These are phyloP conservation scores for Branchinecta lindahli DNA, from an alignment of 1,140 invertebrate species.

Conservation along the genomic window DNA sequence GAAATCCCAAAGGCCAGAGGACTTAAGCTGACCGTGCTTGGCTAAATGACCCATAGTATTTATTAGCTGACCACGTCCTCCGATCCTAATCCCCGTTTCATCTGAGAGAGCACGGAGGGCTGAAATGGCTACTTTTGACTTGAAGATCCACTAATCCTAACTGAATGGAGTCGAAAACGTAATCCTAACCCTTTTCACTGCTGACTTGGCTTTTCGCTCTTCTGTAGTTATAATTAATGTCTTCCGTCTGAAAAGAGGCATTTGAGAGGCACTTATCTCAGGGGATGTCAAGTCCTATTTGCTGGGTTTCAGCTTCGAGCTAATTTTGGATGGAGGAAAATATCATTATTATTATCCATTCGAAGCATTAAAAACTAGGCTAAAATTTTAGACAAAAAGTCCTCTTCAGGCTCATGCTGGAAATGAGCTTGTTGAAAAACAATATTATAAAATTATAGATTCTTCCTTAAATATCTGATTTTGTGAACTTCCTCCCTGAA, in stretches of 20 bases:
- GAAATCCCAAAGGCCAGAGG: no score
- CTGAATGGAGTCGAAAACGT: background rate
- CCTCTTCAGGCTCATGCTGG: no score
- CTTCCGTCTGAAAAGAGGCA: background rate
- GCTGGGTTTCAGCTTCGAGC: no score
- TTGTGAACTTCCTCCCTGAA: no score
- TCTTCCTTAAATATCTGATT: no score
- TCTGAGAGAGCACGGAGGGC: background rate
- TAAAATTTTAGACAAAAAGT: no score
- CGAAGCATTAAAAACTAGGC: no score
- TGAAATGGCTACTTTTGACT: no score
- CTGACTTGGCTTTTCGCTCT: background rate
- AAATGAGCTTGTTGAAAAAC: no score
- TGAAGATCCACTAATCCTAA: background rate
- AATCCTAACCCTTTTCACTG: background rate
- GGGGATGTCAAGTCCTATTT: background rate
- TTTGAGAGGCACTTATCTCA: constrained; percentile 2
- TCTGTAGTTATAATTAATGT: background rate
- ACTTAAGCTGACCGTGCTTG: background rate
- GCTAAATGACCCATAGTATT: background rate
- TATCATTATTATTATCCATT: no score
- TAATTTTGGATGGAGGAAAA: no score
- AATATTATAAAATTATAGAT: no score
- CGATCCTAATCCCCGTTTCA: background rate
- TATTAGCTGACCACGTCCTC: background rate